Evolutionary conservation across 2,888 invertebrate genomes (phyloP).

Genomic region (Drosophila gaucha): DNA sequence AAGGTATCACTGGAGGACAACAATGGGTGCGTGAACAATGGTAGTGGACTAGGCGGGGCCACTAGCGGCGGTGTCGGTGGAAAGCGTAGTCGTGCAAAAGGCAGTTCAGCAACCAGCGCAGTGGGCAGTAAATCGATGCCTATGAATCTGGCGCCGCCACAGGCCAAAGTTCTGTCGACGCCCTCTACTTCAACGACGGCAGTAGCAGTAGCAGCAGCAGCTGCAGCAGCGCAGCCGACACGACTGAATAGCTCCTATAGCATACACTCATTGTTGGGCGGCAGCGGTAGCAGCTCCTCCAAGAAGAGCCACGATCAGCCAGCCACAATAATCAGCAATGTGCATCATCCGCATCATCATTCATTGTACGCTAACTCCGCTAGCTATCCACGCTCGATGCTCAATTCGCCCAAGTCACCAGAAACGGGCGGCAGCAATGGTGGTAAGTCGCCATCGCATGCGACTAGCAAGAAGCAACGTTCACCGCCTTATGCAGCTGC

Average conservation of each 20-base stretch:
- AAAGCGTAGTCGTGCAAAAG: slow-evolving; percentile 87
- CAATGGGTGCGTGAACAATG: slow-evolving; percentile 81
- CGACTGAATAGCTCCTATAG: slow-evolving; percentile 91
- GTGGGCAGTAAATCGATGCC: slow-evolving; percentile 52
- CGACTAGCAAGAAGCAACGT: slow-evolving; percentile 75
- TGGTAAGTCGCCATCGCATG: slow-evolving; percentile 76
- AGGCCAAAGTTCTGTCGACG: slow-evolving; percentile 46
- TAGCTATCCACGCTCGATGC: slow-evolving; percentile 78
- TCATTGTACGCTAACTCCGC: slow-evolving; percentile 77
- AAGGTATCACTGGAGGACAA: slow-evolving; percentile 88
- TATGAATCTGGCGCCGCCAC: slow-evolving; percentile 68
- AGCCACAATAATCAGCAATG: slow-evolving; percentile 75
- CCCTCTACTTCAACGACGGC: slow-evolving; percentile 35
- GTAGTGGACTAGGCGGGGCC: slow-evolving; percentile 83
- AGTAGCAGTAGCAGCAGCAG: slow-evolving; percentile 35
- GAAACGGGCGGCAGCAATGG: slow-evolving; percentile 81
- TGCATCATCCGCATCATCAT: slow-evolving; percentile 66
- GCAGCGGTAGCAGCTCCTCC: slow-evolving; percentile 58
- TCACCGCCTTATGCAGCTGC: slow-evolving; percentile 81
- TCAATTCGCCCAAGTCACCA: slow-evolving; percentile 85
- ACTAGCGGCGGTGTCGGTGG: slow-evolving; percentile 82
- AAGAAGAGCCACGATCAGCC: slow-evolving; percentile 70
- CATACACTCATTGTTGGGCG: slow-evolving; percentile 92
- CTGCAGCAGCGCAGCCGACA: slow-evolving; percentile 63
- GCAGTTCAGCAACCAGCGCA: slow-evolving; percentile 25